These are phyloP conservation scores for Arion vulgaris DNA, from an alignment of 1,140 invertebrate genomes.

Conservation along the genomic window DNA sequence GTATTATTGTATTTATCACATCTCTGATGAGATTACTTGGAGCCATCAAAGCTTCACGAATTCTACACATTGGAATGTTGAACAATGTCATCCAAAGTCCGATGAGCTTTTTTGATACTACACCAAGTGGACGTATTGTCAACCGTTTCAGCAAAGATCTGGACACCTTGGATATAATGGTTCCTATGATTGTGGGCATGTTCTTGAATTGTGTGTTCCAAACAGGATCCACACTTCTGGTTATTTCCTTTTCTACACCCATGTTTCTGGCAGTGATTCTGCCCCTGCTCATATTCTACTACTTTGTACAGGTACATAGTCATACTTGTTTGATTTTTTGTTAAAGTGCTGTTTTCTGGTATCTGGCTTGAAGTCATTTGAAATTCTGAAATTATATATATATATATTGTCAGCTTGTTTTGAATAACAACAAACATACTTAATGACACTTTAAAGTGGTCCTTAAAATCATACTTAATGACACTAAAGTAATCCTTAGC, in stretches of 20 bases:
- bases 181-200: conserved; percentile 75
- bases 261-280: conserved; percentile 87
- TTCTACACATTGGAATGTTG: conserved; percentile 64
- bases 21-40: conserved; percentile 61
- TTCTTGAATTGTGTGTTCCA: conserved; percentile 75
- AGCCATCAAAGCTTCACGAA: conserved; percentile 66
- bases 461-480: too few relatives aligned
- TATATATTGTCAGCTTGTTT: too few relatives aligned
- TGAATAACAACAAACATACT: too few relatives aligned
- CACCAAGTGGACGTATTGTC: conserved; percentile 84
- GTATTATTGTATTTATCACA: conserved; percentile 56
- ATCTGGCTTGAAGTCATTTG: too few relatives aligned
- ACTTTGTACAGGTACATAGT: conserved; percentile 81
- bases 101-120: conserved; percentile 82
- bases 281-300: conserved; percentile 89
- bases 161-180: conserved; percentile 72
- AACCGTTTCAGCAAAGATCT: conserved; percentile 80
- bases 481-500: too few relatives aligned
- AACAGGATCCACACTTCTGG: conserved; percentile 88
- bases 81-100: conserved; percentile 79
- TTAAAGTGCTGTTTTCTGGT: too few relatives aligned
- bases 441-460: too few relatives aligned
- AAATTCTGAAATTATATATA: too few relatives aligned
- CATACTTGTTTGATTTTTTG: too few relatives aligned
- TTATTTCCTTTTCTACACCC: conserved; percentile 91